A percentile compares a stretch with the other conserved stretches of the same genome.
phyloP scores from a whole-genome alignment of 2,797 vertebrate genomes.

The Morelia viridis region DNA sequence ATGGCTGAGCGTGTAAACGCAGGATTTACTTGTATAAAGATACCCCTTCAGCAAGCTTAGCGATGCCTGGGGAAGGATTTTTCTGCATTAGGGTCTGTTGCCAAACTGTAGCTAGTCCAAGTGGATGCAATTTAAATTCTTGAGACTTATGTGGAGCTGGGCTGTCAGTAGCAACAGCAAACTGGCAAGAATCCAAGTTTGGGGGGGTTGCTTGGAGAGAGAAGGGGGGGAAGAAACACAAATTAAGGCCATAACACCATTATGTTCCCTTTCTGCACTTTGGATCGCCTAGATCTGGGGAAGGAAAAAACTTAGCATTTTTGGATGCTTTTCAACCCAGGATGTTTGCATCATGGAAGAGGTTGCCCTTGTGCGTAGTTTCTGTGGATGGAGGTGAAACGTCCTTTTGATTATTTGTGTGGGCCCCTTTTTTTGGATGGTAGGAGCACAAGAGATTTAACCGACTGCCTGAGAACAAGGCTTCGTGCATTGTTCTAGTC shows the following conservation, averaged over 20 bases:
- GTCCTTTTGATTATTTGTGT: neutral
- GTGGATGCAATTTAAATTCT: neutral
- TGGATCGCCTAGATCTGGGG: neutral
- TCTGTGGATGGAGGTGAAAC: neutral
- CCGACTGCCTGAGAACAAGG: neutral
- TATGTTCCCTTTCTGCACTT: neutral
- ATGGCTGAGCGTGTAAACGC: neutral
- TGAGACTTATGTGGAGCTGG: neutral
- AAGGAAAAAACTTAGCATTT: neutral
- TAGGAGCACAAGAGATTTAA: neutral
- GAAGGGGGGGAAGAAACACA: neutral
- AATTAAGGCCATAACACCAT: neutral
- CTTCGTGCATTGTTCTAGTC: too few relatives aligned
- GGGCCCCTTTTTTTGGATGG: neutral
- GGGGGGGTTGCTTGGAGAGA: neutral
- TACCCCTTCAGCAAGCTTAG: conserved; percentile 29
- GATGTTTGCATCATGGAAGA: neutral
- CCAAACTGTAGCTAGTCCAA: conserved; percentile 12
- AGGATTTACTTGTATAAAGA: conserved; percentile 1
- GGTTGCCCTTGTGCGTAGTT: neutral
- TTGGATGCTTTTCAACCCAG: neutral
- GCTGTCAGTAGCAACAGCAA: neutral
- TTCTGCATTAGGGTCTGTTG: neutral
- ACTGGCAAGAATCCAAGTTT: neutral
- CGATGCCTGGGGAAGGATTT: conserved; percentile 11